Evolutionary conservation across 2,888 invertebrate species (phyloP), one percentile per base, ranked within the genome.

Genomic region (Cantharis rufa): DNA sequence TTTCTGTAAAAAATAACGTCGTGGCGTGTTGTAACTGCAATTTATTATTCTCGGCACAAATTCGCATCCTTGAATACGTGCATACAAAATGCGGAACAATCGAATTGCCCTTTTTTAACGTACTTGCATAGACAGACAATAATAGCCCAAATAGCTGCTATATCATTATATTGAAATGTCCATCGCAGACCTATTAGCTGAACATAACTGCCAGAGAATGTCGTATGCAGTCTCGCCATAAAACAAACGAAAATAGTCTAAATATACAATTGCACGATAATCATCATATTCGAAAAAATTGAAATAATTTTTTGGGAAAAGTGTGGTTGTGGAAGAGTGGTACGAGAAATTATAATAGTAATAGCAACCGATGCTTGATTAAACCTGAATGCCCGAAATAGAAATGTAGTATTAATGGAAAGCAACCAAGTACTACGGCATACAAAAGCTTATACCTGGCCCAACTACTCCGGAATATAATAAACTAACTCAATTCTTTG

Each of bases 151-250:
- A 84, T 83, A 63, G 72, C 72, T 79, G 83, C 83, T 83, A 81
- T 84, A 84, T 83, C 83, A 82, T 81, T 82, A 86, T 85, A 86
- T 86, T 85, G 86, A 87, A 87, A 86, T 85, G 87, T 87, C 87
- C 85, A 83, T 82, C 83, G 83, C 87, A 87, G 86, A 82, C 82
- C 86, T 84, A 86, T 86, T 86, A 85, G 82, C 83, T 80, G 82
- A 81, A 84, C 85, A 84, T 86, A 86, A 86, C 85, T 84, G 85
- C 85, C 84, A 83, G 82, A 83, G 83, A 81, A 81, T 84, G 87
- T 87, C 87, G 87, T 80, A 82, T 82, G 83, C 86, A 82, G 81
- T 80, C 78, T 79, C 79, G 81, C 83, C 84, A 86, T 87, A 86
- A 86, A 86, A 86, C 84, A 87, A 82, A 82, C 82, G 83, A 80